Base-by-base conservation (phyloP, 2,797 vertebrate species). In the Serranus cabrilla region DNA sequence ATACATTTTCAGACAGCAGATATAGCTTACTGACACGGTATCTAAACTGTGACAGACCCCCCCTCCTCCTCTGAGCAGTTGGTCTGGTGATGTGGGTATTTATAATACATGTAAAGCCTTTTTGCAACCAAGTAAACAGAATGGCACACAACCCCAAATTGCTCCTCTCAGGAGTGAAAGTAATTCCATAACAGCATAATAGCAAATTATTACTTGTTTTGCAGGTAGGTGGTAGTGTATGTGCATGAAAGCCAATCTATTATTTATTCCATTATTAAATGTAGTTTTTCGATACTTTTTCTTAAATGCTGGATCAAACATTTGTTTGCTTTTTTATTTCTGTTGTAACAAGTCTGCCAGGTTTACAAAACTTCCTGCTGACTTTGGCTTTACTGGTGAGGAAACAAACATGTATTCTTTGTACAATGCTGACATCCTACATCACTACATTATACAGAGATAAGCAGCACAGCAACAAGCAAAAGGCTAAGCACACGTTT, bases 101-200 rank as follows among this genome's bases (percentile, higher is more conserved):
- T 82, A 87, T 87, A 70, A 72, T 46, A 31, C 18, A 13, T 54
- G 40, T 21, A 20, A 70, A 46, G 25, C 51, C n/a, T 45, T 23
- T 62, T 12, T 46, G 27, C 16, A 47, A 43, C 45, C 1, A 12
- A 58, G 55, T 68, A 54, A 70, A 65, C 75, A 74, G 7, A 11
- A 11, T 57, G 16, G 7, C 51, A 51, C 25, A 27, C 8, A 18
- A 72, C 27, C 50, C 50, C 14, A 52, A 68, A 73, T 59, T 47
- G 43, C 71, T 39, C 49, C 54, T 59, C 66, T 65, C 65, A 42
- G 34, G 78, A 56, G 73, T 71, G 13, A 75, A 7, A 20, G 20
- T 4, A 21, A 64, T 71, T 54, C 45, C 64, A 56, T 4, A 18
- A 58, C 39, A 54, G 47, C n/a, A 4, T 51, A 8, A 57, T 21